Base-by-base conservation (phyloP, 2,888 invertebrate genomes). In the Calliphora vomitoria region DNA sequence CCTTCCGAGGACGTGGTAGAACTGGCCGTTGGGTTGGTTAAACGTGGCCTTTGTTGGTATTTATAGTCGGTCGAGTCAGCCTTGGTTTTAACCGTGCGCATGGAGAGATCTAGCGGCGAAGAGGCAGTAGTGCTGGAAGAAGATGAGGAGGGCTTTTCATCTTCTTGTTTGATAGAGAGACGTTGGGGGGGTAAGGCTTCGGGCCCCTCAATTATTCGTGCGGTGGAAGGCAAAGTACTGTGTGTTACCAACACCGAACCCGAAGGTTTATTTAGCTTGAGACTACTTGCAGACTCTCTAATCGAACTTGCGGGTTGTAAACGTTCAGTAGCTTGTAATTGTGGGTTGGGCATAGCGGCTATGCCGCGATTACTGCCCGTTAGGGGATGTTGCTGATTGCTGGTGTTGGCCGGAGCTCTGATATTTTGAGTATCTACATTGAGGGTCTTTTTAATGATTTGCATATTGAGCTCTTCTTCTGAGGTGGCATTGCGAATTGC, bases 31-130 rank as follows among this genome's bases (percentile, higher is more conserved):
- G 25, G 25, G 50, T 41, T n/a, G 25, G 82, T 53, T 31, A 79
- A 50, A 1, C 74, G 85, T 38, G 87, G 80, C 74, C 89, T 76
- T 72, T 88, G 85, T 58, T 87, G 88, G 71, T 91, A 91, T 85
- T 91, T 91, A 84, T 90, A 91, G 50, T 97, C 96, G 0, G 98
- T 98, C 0, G 98, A 98, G 93, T 98, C 98, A 0, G 98, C 97
- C 4, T 97, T 96, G 74, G 97, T 97, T 92, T 97, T 96, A 0
- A 98, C 96, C 1, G 98, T 98, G 93, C 98, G 98, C 66, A 98
- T 97, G 0, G 98, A 98, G 76, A 98, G 94, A 94, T 98, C 98
- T 85, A 98, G 94, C 0, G 98, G 98, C 11, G 97, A 97, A 55
- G 90, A 75, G 10, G 85, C 74, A 47, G 78, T 85, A 0, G 87